Percentiles rank a stretch among this genome's conserved stretches.
Evolutionary conservation across 2,113 vertebrate species (phyloP).

Genomic region (Regulus satrapa): DNA sequence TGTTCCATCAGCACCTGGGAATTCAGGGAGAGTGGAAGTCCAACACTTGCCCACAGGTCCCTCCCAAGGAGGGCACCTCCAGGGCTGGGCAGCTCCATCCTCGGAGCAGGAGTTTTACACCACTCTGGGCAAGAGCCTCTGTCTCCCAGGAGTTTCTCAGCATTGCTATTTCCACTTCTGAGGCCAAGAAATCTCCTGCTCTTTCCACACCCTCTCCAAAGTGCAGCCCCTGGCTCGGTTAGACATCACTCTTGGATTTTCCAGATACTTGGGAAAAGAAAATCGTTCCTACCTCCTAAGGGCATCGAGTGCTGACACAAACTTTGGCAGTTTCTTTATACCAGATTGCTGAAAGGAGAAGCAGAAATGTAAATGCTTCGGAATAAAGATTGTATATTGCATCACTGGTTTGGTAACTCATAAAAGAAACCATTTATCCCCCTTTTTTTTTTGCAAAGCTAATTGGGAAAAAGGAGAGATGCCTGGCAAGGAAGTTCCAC

Average conservation of each 20-base stretch:
- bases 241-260: background rate
- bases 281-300: background rate
- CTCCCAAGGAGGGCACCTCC: background rate
- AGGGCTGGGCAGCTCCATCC: background rate
- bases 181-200: background rate
- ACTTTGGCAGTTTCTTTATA: background rate
- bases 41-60: background rate
- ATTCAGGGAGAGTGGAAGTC: background rate
- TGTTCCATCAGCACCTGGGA: background rate
- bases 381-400: background rate
- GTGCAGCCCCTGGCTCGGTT: background rate
- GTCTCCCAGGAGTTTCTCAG: background rate
- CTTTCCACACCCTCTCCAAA: background rate
- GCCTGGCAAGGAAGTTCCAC: background rate
- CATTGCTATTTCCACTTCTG: background rate
- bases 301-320: background rate
- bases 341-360: background rate
- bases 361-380: background rate
- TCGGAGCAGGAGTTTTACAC: background rate
- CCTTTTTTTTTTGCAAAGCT: background rate
- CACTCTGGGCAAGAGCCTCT: background rate
- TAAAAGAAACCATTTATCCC: background rate
- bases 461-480: background rate
- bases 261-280: background rate
- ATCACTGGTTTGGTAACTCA: background rate